A percentile compares a stretch with the other conserved stretches of the same genome.
Conservation (phyloP, 1,140 invertebrate genomes). For the Agrilus planipennis region DNA sequence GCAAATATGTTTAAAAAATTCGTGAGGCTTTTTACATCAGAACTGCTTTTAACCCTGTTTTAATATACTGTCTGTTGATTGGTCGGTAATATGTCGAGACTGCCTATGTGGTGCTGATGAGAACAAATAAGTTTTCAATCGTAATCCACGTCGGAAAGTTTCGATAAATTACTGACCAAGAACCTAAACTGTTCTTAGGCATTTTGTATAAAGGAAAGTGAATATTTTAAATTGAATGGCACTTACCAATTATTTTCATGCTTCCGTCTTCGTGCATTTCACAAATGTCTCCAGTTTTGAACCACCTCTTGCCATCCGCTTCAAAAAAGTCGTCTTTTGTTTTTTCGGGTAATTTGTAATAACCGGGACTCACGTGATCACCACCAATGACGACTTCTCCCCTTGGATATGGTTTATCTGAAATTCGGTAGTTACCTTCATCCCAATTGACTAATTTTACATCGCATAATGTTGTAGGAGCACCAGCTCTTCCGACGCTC, state of each 20-base stretch:
- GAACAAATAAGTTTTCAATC: too few species aligned
- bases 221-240: too few species aligned
- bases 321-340: conserved; percentile 86
- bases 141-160: too few species aligned
- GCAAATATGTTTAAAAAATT: too few species aligned
- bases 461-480: conserved; percentile 75
- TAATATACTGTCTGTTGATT: too few species aligned
- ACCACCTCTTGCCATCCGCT: conserved; percentile 74
- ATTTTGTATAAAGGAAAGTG: too few species aligned
- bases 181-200: too few species aligned
- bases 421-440: conserved; percentile 85
- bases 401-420: conserved; percentile 79
- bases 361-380: conserved; percentile 81
- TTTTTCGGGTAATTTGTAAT: conserved; percentile 84
- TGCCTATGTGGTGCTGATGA: too few species aligned
- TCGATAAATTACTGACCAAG: too few species aligned
- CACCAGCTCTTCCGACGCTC: conserved; percentile 76
- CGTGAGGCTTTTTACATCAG: too few species aligned
- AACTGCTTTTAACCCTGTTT: too few species aligned
- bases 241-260: conserved; percentile 90
- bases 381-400: conserved; percentile 92
- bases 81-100: too few species aligned
- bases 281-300: conserved; percentile 93
- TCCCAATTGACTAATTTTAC: conserved; percentile 87
- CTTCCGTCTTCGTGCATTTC: conserved; percentile 86